Percentiles rank a stretch among this genome's conserved stretches.
phyloP scores from a whole-genome alignment of 2,113 vertebrate species.

The Clarias batrachus region DNA sequence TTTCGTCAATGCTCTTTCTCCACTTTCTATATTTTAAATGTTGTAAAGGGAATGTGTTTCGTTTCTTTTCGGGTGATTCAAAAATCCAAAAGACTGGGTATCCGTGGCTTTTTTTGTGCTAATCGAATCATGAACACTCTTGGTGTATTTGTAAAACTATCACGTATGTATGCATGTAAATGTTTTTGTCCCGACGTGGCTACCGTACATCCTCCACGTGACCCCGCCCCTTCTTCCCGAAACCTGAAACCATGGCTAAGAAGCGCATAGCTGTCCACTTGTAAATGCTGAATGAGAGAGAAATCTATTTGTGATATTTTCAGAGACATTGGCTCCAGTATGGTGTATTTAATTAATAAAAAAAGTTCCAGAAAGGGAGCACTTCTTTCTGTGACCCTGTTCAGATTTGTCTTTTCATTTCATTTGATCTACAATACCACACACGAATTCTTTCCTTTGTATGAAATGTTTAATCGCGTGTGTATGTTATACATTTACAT shows the following conservation, averaged over 20 bases:
- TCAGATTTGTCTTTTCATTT: not conserved
- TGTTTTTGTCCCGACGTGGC: conserved; percentile 94
- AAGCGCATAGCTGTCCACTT: conserved; percentile 86
- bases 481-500: not conserved
- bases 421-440: not conserved
- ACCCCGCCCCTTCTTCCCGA: conserved; percentile 40
- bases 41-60: conserved; percentile 94
- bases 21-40: conserved; percentile 98
- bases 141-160: conserved; percentile 99
- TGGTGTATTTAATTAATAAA: conserved; percentile 99
- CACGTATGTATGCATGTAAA: conserved; percentile 99
- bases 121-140: conserved; percentile 92
- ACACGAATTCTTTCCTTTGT: not conserved
- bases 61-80: conserved; percentile 72
- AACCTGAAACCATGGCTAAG: conserved; percentile 65
- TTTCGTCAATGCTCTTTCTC: conserved; percentile 90
- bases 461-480: not conserved
- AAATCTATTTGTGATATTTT: conserved; percentile 99
- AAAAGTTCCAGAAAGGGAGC: conserved; percentile 57
- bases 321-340: conserved; percentile 99
- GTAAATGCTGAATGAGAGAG: conserved; percentile 98
- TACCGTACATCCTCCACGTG: conserved; percentile 75
- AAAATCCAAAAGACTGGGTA: conserved; percentile 79
- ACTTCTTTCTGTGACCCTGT: conserved; percentile 13
- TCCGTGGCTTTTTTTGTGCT: conserved; percentile 94